Evolutionary conservation across 2,113 vertebrate species (phyloP).

Genomic region (Phalacrocorax pelagicus): DNA sequence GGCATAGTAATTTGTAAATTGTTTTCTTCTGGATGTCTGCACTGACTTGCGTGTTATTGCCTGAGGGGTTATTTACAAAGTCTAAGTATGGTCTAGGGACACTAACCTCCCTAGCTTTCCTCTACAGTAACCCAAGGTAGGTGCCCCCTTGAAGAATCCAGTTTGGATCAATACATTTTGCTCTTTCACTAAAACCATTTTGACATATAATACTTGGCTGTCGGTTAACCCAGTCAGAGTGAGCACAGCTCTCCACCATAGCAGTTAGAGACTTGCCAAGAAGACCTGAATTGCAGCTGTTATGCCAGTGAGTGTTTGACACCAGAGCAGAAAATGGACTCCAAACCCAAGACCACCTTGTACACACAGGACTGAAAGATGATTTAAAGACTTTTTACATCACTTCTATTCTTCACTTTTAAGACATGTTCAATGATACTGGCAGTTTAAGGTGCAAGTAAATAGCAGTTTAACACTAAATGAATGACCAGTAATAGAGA

Average conservation of each 20-base stretch:
- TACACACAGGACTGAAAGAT: neutral
- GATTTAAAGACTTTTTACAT: neutral
- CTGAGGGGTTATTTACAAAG: constrained; percentile 7
- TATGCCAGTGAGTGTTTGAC: neutral
- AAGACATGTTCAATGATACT: neutral
- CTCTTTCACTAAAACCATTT: neutral
- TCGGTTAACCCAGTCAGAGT: neutral
- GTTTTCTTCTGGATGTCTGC: constrained; percentile 35
- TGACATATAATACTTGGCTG: neutral
- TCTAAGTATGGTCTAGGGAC: neutral
- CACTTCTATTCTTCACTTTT: neutral
- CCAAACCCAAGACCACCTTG: neutral
- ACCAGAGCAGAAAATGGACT: neutral
- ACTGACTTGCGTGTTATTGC: neutral
- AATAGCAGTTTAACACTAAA: neutral
- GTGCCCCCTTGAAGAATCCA: neutral
- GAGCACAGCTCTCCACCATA: neutral
- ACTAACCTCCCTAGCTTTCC: neutral
- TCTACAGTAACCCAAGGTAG: neutral
- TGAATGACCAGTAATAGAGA: neutral
- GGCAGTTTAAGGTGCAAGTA: neutral
- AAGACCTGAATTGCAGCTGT: neutral
- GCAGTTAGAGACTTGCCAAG: neutral
- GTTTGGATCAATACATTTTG: neutral
- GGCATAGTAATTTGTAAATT: constrained; percentile 11